These are phyloP conservation scores for Xestoiulus laeticollis DNA, from an alignment of 2,888 invertebrate genomes.

Conservation along the genomic window DNA sequence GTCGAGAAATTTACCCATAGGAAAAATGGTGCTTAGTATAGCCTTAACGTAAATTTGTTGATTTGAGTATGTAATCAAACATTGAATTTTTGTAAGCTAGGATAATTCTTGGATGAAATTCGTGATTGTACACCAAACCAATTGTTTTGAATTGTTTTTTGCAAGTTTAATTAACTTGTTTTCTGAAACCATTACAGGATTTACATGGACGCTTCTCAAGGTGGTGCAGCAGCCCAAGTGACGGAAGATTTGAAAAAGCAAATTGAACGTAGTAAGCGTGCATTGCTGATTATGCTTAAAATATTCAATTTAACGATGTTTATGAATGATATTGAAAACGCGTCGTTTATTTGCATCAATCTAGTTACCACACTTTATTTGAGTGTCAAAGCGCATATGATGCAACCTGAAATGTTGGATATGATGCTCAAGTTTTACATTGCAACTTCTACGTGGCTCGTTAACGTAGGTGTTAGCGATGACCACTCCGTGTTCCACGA, in stretches of 20 bases:
- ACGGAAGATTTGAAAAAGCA: slow-evolving; percentile 68
- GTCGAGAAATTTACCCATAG: no score
- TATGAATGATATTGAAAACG: no score
- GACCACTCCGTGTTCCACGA: slow-evolving; percentile 56
- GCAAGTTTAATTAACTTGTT: no score
- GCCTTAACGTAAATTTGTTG: no score
- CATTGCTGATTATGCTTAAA: background rate
- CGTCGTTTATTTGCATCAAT: background rate
- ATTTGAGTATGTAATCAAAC: no score
- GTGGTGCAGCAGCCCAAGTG: slow-evolving; percentile 63
- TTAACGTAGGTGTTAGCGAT: slow-evolving; percentile 75
- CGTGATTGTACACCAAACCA: no score
- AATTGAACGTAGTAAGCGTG: slow-evolving; percentile 57
- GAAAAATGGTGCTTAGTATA: no score
- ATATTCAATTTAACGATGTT: background rate
- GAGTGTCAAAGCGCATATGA: slow-evolving; percentile 71
- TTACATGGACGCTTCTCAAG: slow-evolving; percentile 74
- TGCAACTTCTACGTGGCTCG: slow-evolving; percentile 84
- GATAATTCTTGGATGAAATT: no score
- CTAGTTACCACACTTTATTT: slow-evolving; percentile 58
- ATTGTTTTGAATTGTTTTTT: no score
- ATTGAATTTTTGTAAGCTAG: no score
- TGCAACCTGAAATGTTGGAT: slow-evolving; percentile 77
- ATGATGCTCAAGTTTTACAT: slow-evolving; percentile 80
- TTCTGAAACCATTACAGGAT: slow-evolving; percentile 64